Percentiles rank a stretch among this genome's conserved stretches.
These are phyloP conservation scores for Tachina grossa DNA, from an alignment of 2,888 invertebrate species.

Conservation along the genomic window DNA sequence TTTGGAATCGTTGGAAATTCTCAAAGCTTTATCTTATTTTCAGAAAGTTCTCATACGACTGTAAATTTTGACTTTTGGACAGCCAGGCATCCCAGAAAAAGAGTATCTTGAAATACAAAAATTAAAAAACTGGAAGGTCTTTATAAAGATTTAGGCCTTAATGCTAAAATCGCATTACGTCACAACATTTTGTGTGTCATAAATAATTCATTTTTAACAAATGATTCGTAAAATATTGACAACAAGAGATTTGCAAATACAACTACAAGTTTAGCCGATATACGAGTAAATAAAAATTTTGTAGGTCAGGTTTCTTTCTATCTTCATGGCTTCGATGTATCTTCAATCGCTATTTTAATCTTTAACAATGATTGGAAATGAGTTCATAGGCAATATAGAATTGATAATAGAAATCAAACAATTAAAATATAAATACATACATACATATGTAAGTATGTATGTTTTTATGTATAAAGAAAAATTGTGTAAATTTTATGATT, in stretches of 20 bases:
- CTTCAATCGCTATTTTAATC: not conserved
- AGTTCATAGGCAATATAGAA: slow-evolving; percentile 1
- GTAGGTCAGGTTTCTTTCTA: slow-evolving; percentile 6
- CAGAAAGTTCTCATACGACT: too few relatives aligned
- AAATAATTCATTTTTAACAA: not conserved
- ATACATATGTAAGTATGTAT: not conserved
- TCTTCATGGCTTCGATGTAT: not conserved
- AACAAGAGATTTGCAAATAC: slow-evolving; percentile 18
- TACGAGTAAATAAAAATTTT: slow-evolving; percentile 14
- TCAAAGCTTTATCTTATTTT: too few relatives aligned
- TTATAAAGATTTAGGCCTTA: too few relatives aligned
- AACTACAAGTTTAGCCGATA: not conserved
- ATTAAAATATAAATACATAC: not conserved
- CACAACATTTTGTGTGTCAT: too few relatives aligned
- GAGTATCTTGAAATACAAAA: too few relatives aligned
- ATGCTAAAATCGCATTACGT: too few relatives aligned
- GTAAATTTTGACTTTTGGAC: too few relatives aligned
- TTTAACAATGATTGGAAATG: not conserved
- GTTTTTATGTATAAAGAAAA: not conserved
- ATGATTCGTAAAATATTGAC: not conserved
- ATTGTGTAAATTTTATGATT: slow-evolving; percentile 3
- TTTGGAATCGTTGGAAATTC: too few relatives aligned
- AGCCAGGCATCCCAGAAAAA: too few relatives aligned
- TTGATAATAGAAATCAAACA: slow-evolving; percentile 28
- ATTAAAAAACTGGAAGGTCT: too few relatives aligned